Percentiles rank a stretch among this genome's conserved stretches.
phyloP scores from a whole-genome alignment of 2,113 vertebrate genomes.

The Fregata magnificens region DNA sequence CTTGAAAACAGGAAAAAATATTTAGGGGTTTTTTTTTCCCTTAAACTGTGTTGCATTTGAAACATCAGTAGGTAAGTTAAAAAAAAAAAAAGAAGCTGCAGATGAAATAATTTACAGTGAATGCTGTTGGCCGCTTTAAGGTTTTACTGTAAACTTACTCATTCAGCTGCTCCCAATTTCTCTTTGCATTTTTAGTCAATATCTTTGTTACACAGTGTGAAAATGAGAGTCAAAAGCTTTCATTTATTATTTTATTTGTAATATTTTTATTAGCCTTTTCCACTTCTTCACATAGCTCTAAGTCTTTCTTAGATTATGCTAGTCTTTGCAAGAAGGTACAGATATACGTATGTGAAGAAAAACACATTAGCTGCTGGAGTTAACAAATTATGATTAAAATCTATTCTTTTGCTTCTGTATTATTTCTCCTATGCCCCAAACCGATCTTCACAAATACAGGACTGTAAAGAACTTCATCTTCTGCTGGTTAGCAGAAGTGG shows the following conservation, averaged over 20 bases:
- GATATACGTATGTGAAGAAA: slow-evolving; percentile 22
- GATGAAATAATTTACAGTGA: slow-evolving; percentile 45
- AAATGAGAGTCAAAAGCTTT: not conserved
- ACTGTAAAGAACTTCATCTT: slow-evolving; percentile 75
- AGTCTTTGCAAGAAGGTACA: slow-evolving; percentile 42
- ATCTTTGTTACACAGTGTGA: slow-evolving; percentile 15
- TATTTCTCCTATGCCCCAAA: slow-evolving; percentile 66
- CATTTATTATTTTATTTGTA: slow-evolving; percentile 37
- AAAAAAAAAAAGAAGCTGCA: not conserved
- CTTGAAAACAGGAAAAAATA: not conserved
- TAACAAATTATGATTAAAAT: slow-evolving; percentile 68
- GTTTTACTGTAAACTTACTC: slow-evolving; percentile 57
- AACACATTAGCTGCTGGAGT: slow-evolving; percentile 57
- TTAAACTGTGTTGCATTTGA: slow-evolving; percentile 18
- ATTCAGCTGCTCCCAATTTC: slow-evolving; percentile 53
- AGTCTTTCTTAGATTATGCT: not conserved
- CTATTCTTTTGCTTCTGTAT: slow-evolving; percentile 62
- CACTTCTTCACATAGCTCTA: slow-evolving; percentile 30
- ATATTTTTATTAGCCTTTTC: slow-evolving; percentile 54
- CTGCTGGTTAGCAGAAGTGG: slow-evolving; percentile 76
- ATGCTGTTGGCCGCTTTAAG: slow-evolving; percentile 35
- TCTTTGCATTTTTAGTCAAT: slow-evolving; percentile 63
- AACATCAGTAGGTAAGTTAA: slow-evolving; percentile 11
- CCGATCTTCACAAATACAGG: slow-evolving; percentile 69
- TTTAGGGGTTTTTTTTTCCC: not conserved